A percentile compares a stretch with the other conserved stretches of the same genome.
Conservation (phyloP, 2,113 vertebrate genomes). For the Danio rerio region DNA sequence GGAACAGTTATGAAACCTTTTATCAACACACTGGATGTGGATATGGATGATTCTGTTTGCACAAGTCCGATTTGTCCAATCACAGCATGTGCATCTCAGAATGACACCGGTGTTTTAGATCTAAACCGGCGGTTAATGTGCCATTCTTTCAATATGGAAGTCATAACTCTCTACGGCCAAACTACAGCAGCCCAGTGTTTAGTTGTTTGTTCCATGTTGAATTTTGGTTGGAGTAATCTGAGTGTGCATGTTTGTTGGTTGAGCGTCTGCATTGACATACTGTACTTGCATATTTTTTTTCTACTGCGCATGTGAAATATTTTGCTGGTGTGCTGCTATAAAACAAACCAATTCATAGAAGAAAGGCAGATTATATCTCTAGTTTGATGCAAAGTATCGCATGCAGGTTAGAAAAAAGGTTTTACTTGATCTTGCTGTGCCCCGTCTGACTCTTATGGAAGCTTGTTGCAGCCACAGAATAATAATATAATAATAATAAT, state of each 20-base stretch:
- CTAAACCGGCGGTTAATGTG: background rate
- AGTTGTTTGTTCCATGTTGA: background rate
- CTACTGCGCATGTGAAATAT: background rate
- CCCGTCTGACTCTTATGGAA: background rate
- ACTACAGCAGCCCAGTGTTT: constrained; percentile 1
- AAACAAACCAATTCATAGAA: constrained; percentile 14
- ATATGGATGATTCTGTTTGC: background rate
- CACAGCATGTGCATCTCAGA: background rate
- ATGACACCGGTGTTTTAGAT: background rate
- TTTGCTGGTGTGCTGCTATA: background rate
- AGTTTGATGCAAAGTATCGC: constrained; percentile 8
- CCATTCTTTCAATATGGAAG: background rate
- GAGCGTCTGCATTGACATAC: background rate
- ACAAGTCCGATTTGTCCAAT: background rate
- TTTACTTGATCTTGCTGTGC: constrained; percentile 15
- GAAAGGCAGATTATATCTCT: constrained; percentile 18
- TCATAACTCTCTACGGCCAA: background rate
- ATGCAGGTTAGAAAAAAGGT: background rate
- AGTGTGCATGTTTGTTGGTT: background rate
- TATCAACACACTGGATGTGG: constrained; percentile 4
- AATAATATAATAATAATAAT: too few relatives aligned
- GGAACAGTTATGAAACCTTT: constrained; percentile 20
- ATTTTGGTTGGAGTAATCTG: too few relatives aligned
- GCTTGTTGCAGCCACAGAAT: too few relatives aligned
- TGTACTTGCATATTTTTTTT: background rate